These are phyloP conservation scores for Mastigias papua DNA, from an alignment of 30 jellyfish, hydroid and myxozoan genomes.

Conservation along the genomic window DNA sequence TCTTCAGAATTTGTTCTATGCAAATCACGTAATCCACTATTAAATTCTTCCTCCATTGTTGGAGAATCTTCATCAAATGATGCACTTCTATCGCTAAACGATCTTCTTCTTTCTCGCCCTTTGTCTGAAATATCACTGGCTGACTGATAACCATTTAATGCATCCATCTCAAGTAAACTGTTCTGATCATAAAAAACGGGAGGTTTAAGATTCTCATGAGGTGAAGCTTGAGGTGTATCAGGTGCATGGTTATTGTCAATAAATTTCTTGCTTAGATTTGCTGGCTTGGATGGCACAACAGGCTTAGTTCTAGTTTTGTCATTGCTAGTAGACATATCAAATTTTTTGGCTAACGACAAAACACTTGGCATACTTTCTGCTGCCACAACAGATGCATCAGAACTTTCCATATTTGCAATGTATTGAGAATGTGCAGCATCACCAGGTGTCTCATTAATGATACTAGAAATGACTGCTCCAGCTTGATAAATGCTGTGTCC, in stretches of 20 bases:
- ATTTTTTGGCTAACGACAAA: constrained; percentile 2
- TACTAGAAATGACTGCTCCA: not conserved
- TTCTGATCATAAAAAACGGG: not conserved
- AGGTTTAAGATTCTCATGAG: not conserved
- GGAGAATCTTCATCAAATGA: not conserved
- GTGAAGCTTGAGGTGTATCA: not conserved
- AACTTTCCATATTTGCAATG: not conserved
- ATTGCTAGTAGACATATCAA: not conserved
- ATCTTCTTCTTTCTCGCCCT: constrained; percentile 47
- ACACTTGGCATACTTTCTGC: not conserved
- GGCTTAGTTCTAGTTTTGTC: not conserved
- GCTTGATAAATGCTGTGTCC: too few relatives aligned
- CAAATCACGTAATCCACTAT: too few relatives aligned
- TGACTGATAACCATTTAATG: not conserved
- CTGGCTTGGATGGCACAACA: not conserved
- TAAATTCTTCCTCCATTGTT: too few relatives aligned
- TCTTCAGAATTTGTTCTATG: not conserved
- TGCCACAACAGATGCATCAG: not conserved
- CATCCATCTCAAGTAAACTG: not conserved
- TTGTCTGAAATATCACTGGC: constrained; percentile 18
- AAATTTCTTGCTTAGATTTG: not conserved
- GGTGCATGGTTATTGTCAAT: not conserved
- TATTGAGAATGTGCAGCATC: not conserved
- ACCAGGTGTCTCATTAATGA: not conserved
- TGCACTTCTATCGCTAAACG: constrained; percentile 32